Base-by-base conservation (phyloP, 2,888 invertebrate genomes). In the Sphaerophoria rueppellii region DNA sequence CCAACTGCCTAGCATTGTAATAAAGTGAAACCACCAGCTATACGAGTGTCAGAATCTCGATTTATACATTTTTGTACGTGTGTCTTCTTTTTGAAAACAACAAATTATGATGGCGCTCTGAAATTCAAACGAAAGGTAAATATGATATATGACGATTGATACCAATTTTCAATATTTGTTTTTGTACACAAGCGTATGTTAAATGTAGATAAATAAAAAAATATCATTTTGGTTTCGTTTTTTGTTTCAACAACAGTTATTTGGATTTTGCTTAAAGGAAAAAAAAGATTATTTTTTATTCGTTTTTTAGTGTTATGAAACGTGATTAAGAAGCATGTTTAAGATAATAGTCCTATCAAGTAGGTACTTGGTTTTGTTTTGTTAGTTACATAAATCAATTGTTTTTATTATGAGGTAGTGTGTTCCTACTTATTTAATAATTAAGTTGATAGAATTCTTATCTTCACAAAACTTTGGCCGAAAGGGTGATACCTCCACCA, bases 91-190 rank as follows among this genome's bases (percentile, higher is more conserved):
- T 24, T 24, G 24, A 46, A 60, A 24, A 58, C 14, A 32, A 46
- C 40, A 11, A 16, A 16, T 50, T 63, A 63, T 70, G 63, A 74
- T 82, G 82, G 82, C 82, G 82, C 79, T 75, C 67, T 46, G 63
- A 60, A 55, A 40, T 69, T 73, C 50, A 78, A 77, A 69, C 48
- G 58, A 72, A 65, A 83, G 80, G 83, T 80, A 80, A 83, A 60
- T 60, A 60, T 6, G 9, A 63, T 50, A 60, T 60, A 60, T 6
- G 9, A 63, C 57, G 75, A 75, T 76, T 57, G 60, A 24, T 60
- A 72, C 61, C 60, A 75, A 67, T 79, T 65, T 70, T 61, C 58
- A 78, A 74, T 79, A 75, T 71, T 12, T 57, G 37, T 34, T 34
- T 57, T 34, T 4, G 2, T 55, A 43, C 9, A 9, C 12, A 43